These are phyloP conservation scores for Melanophora roralis DNA, from an alignment of 2,888 invertebrate species.

Conservation along the genomic window DNA sequence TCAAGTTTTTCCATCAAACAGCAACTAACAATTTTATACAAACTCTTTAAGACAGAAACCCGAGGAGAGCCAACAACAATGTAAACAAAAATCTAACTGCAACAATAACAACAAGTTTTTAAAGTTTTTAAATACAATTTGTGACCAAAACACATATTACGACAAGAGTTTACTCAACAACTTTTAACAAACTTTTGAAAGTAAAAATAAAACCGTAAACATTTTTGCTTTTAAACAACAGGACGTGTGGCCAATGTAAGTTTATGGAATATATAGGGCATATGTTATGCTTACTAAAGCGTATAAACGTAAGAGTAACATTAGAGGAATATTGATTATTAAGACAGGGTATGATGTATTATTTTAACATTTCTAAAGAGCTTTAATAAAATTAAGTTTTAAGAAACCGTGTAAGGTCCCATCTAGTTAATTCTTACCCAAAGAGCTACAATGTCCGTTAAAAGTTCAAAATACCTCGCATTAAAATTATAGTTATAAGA, in stretches of 20 bases:
- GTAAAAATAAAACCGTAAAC: slow-evolving; percentile 8
- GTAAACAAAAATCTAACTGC: slow-evolving; percentile 5
- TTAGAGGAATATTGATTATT: too few relatives aligned
- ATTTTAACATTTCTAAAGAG: too few relatives aligned
- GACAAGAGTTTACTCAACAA: slow-evolving; percentile 51
- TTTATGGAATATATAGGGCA: too few relatives aligned
- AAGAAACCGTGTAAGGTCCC: too few relatives aligned
- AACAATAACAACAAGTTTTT: slow-evolving; percentile 12
- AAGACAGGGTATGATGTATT: too few relatives aligned
- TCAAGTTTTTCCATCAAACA: slow-evolving; percentile 58
- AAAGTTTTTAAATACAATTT: slow-evolving; percentile 59
- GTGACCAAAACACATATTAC: slow-evolving; percentile 61
- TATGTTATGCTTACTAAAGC: too few relatives aligned
- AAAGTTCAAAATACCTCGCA: too few relatives aligned
- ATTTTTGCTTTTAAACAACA: slow-evolving; percentile 30
- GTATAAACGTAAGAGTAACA: too few relatives aligned
- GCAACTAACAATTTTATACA: slow-evolving; percentile 34
- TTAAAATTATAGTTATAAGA: too few relatives aligned
- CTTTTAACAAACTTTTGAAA: slow-evolving; percentile 36
- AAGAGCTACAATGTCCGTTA: too few relatives aligned
- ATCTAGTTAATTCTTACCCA: too few relatives aligned
- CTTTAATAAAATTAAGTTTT: too few relatives aligned
- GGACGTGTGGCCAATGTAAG: neutral
- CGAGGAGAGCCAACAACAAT: slow-evolving; percentile 16
- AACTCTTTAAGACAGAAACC: slow-evolving; percentile 51